Evolutionary conservation across 1,140 invertebrate genomes (phyloP).

Genomic region (Nasonia vitripennis): DNA sequence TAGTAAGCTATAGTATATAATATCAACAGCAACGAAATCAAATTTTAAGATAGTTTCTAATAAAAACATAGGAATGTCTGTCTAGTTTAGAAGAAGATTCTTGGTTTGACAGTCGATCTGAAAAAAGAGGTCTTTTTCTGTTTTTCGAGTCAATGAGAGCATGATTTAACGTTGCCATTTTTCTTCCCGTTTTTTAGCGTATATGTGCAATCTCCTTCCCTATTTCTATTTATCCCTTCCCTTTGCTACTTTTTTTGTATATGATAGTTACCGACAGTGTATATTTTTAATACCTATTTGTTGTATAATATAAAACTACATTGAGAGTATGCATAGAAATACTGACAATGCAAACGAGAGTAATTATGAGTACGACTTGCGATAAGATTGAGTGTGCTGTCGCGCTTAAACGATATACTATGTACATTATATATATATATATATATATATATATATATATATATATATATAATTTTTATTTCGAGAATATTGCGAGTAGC

Average conservation of each 20-base stretch:
- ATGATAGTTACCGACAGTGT: conserved; percentile 72
- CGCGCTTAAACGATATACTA: conserved; percentile 40
- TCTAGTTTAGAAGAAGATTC: conserved; percentile 20
- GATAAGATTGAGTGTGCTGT: conserved; percentile 24
- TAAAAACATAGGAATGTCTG: conserved; percentile 17
- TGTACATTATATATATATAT: conserved; percentile 10
- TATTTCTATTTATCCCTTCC: background rate
- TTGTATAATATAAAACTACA: conserved; percentile 48
- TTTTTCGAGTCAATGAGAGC: conserved; percentile 58
- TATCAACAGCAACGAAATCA: conserved; percentile 50
- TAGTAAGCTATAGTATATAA: conserved; percentile 42
- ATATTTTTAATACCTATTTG: conserved; percentile 66
- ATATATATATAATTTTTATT: conserved; percentile 44
- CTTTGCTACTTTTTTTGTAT: conserved; percentile 59
- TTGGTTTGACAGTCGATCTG: conserved; percentile 20
- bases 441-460: background rate
- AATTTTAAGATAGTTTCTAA: conserved; percentile 49
- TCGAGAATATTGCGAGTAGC: conserved; percentile 51
- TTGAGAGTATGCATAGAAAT: conserved; percentile 35
- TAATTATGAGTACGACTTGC: conserved; percentile 41
- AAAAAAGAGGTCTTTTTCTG: conserved; percentile 47
- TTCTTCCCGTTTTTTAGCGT: conserved; percentile 58
- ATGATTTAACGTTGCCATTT: conserved; percentile 68
- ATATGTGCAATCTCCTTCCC: conserved; percentile 62
- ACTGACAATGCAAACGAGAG: conserved; percentile 45